phyloP scores from a whole-genome alignment of 2,113 vertebrate genomes.

The Aptenodytes patagonicus region DNA sequence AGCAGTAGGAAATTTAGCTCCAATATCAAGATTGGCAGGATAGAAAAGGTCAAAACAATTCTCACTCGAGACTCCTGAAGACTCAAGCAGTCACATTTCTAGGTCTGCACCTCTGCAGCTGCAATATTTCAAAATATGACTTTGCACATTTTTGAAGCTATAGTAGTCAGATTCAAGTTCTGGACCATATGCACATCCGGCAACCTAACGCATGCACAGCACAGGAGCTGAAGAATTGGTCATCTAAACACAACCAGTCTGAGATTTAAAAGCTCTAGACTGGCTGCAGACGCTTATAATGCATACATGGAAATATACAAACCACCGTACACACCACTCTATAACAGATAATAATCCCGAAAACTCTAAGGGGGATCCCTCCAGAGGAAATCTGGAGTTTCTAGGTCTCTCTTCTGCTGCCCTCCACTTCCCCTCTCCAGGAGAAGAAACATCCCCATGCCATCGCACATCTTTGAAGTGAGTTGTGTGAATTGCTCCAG shows the following conservation, averaged over 20 bases:
- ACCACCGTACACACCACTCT: background rate
- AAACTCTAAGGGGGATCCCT: background rate
- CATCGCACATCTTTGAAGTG: background rate
- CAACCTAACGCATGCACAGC: rapidly evolving
- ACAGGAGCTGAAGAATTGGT: background rate
- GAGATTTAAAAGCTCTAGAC: background rate
- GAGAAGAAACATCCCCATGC: background rate
- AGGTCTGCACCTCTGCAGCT: background rate
- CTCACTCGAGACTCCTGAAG: background rate
- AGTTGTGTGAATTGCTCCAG: background rate
- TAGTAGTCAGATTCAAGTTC: background rate
- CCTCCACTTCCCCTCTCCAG: background rate
- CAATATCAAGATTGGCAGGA: background rate
- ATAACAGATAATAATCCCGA: rapidly evolving
- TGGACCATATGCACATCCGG: rapidly evolving
- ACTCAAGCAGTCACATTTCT: background rate
- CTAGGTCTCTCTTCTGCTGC: background rate
- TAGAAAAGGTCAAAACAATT: background rate
- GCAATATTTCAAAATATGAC: background rate
- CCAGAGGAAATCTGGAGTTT: background rate
- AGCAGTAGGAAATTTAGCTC: background rate
- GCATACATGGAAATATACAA: background rate
- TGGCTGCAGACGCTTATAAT: background rate
- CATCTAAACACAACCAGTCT: background rate
- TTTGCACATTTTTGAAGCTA: background rate